A percentile compares a stretch with the other conserved stretches of the same genome.
These are phyloP conservation scores for Mimas tiliae DNA, from an alignment of 2,888 invertebrate genomes.

Conservation along the genomic window DNA sequence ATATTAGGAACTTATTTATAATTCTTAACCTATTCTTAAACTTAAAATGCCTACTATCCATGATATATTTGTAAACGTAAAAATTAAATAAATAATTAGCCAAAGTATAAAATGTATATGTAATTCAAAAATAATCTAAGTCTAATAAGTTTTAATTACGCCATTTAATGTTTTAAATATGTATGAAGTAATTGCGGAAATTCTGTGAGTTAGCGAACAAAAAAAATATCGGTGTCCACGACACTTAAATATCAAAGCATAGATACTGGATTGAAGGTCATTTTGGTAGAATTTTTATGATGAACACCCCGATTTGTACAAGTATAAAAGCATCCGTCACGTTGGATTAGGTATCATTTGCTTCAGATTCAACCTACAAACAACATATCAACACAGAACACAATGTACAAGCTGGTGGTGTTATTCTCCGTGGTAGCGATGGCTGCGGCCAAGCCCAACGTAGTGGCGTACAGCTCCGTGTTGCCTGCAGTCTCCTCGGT, in stretches of 20 bases:
- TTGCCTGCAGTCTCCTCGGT: slow-evolving; percentile 57
- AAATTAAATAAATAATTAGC: neutral
- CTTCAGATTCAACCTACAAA: slow-evolving; percentile 61
- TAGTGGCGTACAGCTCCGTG: slow-evolving; percentile 61
- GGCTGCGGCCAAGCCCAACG: slow-evolving; percentile 81
- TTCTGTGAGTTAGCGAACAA: slow-evolving; percentile 41
- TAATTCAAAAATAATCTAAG: neutral
- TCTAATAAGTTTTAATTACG: neutral
- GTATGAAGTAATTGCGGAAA: slow-evolving; percentile 33
- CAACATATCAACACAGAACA: slow-evolving; percentile 73
- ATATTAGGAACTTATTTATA: too few species aligned
- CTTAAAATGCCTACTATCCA: too few species aligned
- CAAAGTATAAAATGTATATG: neutral
- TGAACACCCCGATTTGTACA: slow-evolving; percentile 39
- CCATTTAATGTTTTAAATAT: slow-evolving; percentile 19
- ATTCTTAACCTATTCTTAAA: too few species aligned
- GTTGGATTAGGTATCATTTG: slow-evolving; percentile 66
- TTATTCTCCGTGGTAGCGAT: slow-evolving; percentile 86
- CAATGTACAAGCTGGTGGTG: slow-evolving; percentile 84
- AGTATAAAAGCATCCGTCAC: slow-evolving; percentile 69
- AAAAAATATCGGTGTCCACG: slow-evolving; percentile 33
- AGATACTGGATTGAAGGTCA: slow-evolving; percentile 66
- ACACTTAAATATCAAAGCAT: slow-evolving; percentile 44
- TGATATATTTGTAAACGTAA: too few species aligned
- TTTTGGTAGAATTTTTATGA: slow-evolving; percentile 61